Percentiles rank a stretch among this genome's conserved stretches.
These are phyloP conservation scores for Scaptomyza polygonia DNA, from an alignment of 2,888 invertebrate genomes.

Conservation along the genomic window DNA sequence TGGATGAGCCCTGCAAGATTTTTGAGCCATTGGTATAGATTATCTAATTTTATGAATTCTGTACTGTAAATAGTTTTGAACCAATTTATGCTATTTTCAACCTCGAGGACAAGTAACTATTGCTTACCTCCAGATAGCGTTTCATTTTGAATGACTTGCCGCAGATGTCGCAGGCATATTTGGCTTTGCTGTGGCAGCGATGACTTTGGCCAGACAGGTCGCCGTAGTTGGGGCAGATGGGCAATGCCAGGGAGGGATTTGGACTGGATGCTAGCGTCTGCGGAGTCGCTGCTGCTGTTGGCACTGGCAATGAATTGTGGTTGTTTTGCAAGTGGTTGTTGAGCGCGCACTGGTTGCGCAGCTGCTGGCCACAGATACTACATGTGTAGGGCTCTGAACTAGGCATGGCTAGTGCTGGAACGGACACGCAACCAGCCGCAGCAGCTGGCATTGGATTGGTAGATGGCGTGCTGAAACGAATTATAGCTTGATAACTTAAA, in stretches of 20 bases:
- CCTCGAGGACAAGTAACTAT: neutral
- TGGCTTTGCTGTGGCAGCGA: slow-evolving; percentile 65
- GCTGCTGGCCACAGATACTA: slow-evolving; percentile 48
- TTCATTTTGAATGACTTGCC: slow-evolving; percentile 79
- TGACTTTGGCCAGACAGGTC: slow-evolving; percentile 64
- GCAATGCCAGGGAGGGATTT: slow-evolving; percentile 13
- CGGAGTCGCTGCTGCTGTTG: neutral
- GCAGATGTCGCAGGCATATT: slow-evolving; percentile 76
- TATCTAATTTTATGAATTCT: too few species aligned
- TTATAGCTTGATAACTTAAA: neutral
- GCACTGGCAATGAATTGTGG: slow-evolving; percentile 28
- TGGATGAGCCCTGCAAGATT: too few species aligned
- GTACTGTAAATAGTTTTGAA: too few species aligned
- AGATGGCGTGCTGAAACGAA: slow-evolving; percentile 21
- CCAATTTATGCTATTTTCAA: too few species aligned
- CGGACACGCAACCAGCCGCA: neutral
- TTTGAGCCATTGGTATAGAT: too few species aligned
- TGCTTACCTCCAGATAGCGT: slow-evolving; percentile 75
- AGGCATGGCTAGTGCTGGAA: slow-evolving; percentile 9
- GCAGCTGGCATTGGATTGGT: slow-evolving; percentile 2
- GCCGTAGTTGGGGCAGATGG: slow-evolving; percentile 60
- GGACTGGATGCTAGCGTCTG: slow-evolving; percentile 17
- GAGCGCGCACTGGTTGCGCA: slow-evolving; percentile 56
- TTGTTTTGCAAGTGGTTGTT: slow-evolving; percentile 62
- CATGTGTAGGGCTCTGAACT: slow-evolving; percentile 38